Conservation (phyloP, 2,797 vertebrate species). For the Numenius phaeopus region DNA sequence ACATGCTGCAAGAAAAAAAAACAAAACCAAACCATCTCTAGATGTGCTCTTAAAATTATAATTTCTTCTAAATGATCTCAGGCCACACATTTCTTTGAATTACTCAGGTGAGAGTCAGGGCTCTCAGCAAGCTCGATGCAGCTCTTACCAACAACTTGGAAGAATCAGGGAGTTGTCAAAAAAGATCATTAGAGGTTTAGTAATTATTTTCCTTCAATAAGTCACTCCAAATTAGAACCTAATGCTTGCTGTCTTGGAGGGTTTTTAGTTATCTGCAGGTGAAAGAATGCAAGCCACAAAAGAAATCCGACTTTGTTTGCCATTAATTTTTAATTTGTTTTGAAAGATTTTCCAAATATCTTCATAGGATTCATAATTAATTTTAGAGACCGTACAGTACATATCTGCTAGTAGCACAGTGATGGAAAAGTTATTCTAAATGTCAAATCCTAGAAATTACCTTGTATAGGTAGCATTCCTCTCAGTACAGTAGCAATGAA, state of each 20-base stretch:
- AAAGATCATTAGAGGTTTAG: background rate
- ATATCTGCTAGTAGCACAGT: background rate
- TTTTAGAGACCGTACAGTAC: background rate
- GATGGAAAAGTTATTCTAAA: background rate
- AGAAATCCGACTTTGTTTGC: conserved; percentile 24
- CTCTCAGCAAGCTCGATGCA: background rate
- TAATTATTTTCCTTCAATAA: conserved; percentile 26
- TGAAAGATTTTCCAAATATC: background rate
- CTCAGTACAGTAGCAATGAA: background rate
- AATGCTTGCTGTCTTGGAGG: conserved; percentile 5
- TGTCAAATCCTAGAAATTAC: background rate
- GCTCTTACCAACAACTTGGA: conserved; percentile 15
- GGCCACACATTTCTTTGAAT: background rate
- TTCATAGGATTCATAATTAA: conserved; percentile 24
- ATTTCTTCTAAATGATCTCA: conserved; percentile 54
- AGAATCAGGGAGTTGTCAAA: conserved; percentile 38
- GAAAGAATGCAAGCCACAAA: conserved; percentile 32
- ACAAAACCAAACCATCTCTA: background rate
- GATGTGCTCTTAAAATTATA: conserved; percentile 29
- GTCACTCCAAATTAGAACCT: conserved; percentile 57
- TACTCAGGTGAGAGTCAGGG: background rate
- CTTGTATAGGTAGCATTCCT: background rate
- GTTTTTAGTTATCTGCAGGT: conserved; percentile 42
- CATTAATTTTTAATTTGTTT: conserved; percentile 69
- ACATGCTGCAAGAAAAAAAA: background rate